Percentiles rank a stretch among this genome's conserved stretches.
phyloP scores from a whole-genome alignment of 2,888 invertebrate species.

The Caenorhabditis angaria region DNA sequence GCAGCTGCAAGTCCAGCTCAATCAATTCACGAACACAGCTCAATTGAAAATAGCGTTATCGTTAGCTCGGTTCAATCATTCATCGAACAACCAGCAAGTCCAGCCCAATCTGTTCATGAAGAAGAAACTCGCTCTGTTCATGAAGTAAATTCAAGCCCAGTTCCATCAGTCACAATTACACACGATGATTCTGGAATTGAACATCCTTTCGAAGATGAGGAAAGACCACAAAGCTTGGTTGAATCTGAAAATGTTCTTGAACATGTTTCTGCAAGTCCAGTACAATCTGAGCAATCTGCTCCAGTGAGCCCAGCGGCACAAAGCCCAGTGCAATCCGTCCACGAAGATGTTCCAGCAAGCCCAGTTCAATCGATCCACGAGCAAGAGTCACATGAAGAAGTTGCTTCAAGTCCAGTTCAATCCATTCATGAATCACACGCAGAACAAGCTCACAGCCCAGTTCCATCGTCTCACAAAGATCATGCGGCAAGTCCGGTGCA shows the following conservation, averaged over 20 bases:
- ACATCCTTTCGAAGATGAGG: background rate
- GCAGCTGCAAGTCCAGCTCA: background rate
- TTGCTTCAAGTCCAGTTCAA: background rate
- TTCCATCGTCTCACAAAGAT: background rate
- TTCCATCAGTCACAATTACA: background rate
- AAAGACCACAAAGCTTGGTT: constrained; percentile 1
- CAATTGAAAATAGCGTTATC: background rate
- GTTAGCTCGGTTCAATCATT: background rate
- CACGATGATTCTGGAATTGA: constrained; percentile 9
- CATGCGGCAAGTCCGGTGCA: background rate
- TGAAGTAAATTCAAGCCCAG: background rate
- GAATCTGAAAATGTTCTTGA: no score
- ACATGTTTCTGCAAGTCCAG: constrained; percentile 7
- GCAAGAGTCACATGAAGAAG: background rate
- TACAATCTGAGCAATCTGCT: constrained; percentile 4
- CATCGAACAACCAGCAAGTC: constrained; percentile 15
- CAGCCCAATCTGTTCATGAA: constrained; percentile 18
- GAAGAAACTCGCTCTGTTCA: background rate
- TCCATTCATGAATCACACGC: background rate
- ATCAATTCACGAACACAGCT: background rate
- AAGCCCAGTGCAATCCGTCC: constrained; percentile 8
- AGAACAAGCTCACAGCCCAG: background rate
- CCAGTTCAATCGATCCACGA: constrained; percentile 2
- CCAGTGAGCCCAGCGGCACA: background rate
- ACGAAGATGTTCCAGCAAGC: constrained; percentile 6